Percentiles rank a stretch among this genome's conserved stretches.
Conservation (phyloP, 2,113 vertebrate genomes). For the Oryzias melastigma region DNA sequence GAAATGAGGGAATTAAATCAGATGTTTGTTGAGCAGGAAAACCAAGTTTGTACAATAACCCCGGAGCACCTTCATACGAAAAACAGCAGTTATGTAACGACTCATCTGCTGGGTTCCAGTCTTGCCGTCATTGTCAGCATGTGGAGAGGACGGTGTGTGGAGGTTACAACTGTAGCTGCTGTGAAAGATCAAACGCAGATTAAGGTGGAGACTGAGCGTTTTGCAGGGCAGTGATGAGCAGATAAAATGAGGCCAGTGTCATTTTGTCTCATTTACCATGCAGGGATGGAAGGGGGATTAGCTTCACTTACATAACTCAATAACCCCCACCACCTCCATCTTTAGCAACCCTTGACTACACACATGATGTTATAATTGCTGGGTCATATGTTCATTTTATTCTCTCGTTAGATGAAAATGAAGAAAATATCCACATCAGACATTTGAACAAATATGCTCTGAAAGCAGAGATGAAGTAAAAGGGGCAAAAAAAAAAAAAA, state of each 20-base stretch:
- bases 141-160: slow-evolving; percentile 4
- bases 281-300: slow-evolving; percentile 65
- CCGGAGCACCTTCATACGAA: slow-evolving; percentile 12
- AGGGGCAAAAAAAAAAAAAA: slow-evolving; percentile 33
- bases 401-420: background rate
- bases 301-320: slow-evolving; percentile 67
- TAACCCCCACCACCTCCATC: slow-evolving; percentile 5
- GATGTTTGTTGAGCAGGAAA: background rate
- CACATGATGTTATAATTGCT: slow-evolving; percentile 17
- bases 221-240: slow-evolving; percentile 29
- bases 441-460: slow-evolving; percentile 12
- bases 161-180: slow-evolving; percentile 10
- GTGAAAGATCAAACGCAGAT: slow-evolving; percentile 47
- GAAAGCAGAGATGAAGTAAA: slow-evolving; percentile 36
- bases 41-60: background rate
- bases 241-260: slow-evolving; percentile 63
- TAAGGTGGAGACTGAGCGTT: slow-evolving; percentile 28
- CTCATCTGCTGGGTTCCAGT: slow-evolving; percentile 19
- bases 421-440: background rate
- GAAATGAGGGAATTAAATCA: no score
- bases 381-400: slow-evolving; percentile 27
- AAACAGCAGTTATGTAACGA: slow-evolving; percentile 18
- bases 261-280: slow-evolving; percentile 59
- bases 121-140: background rate
- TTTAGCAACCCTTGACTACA: slow-evolving; percentile 33